Percentiles rank a stretch among this genome's conserved stretches.
These are phyloP conservation scores for Perizoma flavofasciatum DNA, from an alignment of 2,888 invertebrate species.

Conservation along the genomic window DNA sequence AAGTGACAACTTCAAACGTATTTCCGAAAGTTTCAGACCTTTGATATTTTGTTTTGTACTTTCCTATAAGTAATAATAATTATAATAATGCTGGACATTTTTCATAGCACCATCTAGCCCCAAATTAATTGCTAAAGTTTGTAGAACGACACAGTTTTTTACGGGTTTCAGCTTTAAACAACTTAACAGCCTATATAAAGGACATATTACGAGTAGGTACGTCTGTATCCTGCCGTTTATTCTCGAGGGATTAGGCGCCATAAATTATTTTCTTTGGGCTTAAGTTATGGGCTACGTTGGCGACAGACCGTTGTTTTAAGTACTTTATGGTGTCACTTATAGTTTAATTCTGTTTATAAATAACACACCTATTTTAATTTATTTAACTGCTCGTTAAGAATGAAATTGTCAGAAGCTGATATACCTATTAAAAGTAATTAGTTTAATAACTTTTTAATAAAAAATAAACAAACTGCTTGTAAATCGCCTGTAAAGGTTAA, in stretches of 20 bases:
- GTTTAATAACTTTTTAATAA: too few relatives aligned
- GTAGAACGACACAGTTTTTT: conserved; percentile 1
- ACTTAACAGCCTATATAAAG: conserved; percentile 61
- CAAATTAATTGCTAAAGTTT: too few relatives aligned
- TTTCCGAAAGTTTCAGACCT: too few relatives aligned
- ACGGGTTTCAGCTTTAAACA: conserved; percentile 55
- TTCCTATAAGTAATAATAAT: too few relatives aligned
- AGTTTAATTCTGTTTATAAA: conserved; percentile 50
- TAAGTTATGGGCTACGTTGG: conserved; percentile 65
- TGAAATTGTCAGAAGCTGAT: too few relatives aligned
- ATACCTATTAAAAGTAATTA: too few relatives aligned
- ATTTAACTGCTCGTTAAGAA: not conserved
- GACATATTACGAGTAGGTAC: conserved; percentile 43
- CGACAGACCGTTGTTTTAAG: conserved; percentile 70
- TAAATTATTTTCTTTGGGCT: conserved; percentile 73
- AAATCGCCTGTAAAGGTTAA: too few relatives aligned
- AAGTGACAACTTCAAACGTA: too few relatives aligned
- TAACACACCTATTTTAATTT: conserved; percentile 38
- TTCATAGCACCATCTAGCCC: too few relatives aligned
- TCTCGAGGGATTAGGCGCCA: conserved; percentile 63
- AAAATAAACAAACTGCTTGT: too few relatives aligned
- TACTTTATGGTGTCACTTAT: conserved; percentile 62
- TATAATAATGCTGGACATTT: too few relatives aligned
- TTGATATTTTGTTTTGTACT: too few relatives aligned
- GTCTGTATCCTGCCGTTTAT: conserved; percentile 70